Percentiles rank a stretch among this genome's conserved stretches.
These are phyloP conservation scores for Schizopygopsis malacanthus DNA, from an alignment of 2,797 vertebrate species.

Conservation along the genomic window DNA sequence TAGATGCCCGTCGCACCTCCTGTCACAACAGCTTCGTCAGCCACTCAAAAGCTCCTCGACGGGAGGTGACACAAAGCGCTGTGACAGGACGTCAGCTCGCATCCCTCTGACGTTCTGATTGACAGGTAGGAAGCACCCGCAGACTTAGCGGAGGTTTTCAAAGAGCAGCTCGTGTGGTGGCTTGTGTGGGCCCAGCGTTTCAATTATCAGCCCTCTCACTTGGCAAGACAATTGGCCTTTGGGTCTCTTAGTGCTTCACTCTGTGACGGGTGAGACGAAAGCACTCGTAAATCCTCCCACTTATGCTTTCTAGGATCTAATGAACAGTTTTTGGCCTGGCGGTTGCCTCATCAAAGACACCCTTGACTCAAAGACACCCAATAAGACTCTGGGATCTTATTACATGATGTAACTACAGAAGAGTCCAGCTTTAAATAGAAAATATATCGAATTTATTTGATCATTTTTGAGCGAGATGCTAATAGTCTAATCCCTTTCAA, in stretches of 20 bases:
- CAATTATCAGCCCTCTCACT: slow-evolving; percentile 56
- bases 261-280: slow-evolving; percentile 47
- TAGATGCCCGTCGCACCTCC: slow-evolving; percentile 52
- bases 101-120: slow-evolving; percentile 48
- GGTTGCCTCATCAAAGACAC: slow-evolving; percentile 40
- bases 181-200: slow-evolving; percentile 47
- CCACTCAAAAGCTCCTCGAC: slow-evolving; percentile 16
- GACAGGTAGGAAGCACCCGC: slow-evolving; percentile 54
- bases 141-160: slow-evolving; percentile 41
- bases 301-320: slow-evolving; percentile 18
- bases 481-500: no score
- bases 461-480: no score
- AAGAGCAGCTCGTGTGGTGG: slow-evolving; percentile 37
- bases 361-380: slow-evolving; percentile 4
- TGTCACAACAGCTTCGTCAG: slow-evolving; percentile 60
- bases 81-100: slow-evolving; percentile 46
- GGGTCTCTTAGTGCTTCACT: slow-evolving; percentile 47
- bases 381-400: no score
- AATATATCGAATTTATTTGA: no score
- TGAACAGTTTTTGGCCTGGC: slow-evolving; percentile 8
- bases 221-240: slow-evolving; percentile 50
- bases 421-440: no score
- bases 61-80: slow-evolving; percentile 41
- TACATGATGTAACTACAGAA: no score
- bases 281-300: slow-evolving; percentile 43